A percentile compares a stretch with the other conserved stretches of the same genome.
Conservation (phyloP, 2,113 vertebrate species). For the Tragelaphus scriptus region DNA sequence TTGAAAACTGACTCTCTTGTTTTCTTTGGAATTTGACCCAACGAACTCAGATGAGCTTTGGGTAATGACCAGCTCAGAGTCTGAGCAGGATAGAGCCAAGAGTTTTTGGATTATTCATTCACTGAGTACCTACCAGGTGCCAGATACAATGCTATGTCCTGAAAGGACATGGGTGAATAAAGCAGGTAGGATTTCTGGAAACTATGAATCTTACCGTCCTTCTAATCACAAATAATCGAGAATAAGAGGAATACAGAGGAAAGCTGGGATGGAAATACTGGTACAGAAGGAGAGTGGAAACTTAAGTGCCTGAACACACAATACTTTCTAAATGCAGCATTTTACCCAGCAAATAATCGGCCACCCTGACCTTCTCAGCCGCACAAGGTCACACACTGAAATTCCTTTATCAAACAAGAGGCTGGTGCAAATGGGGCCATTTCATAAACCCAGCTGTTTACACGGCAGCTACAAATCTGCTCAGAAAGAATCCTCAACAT, state of each 20-base stretch:
- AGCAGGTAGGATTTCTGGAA: not conserved
- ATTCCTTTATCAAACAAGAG: slow-evolving; percentile 42
- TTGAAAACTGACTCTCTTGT: not conserved
- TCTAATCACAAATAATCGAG: not conserved
- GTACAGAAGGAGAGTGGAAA: not conserved
- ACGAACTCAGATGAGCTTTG: not conserved
- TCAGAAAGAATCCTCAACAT: not conserved
- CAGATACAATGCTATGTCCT: not conserved
- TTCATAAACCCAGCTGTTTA: slow-evolving; percentile 4
- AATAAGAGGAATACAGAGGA: not conserved
- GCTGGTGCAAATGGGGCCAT: not conserved
- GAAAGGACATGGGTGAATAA: not conserved
- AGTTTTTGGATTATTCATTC: not conserved
- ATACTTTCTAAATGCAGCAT: not conserved
- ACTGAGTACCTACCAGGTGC: not conserved
- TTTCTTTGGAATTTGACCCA: not conserved
- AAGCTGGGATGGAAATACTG: not conserved
- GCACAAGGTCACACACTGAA: not conserved
- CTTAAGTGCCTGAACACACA: not conserved
- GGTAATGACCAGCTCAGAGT: not conserved
- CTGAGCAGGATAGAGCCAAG: not conserved
- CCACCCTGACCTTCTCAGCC: not conserved
- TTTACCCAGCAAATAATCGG: not conserved
- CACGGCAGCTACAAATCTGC: not conserved
- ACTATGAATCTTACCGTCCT: not conserved